phyloP scores from a whole-genome alignment of 2,888 invertebrate species.

The Dascillus cervinus region DNA sequence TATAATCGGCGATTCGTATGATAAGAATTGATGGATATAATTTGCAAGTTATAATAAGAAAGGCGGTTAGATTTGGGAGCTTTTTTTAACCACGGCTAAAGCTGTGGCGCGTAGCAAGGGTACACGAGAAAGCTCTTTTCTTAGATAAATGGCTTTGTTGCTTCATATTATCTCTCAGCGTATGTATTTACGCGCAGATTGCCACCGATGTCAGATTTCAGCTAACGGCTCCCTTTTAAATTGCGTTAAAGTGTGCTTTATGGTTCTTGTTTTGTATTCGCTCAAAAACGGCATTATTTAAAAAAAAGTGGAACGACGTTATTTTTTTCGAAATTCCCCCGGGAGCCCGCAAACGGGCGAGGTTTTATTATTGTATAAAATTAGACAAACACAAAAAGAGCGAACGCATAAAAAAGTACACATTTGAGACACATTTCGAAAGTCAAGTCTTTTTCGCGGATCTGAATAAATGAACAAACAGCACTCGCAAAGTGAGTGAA shows the following conservation, averaged over 20 bases:
- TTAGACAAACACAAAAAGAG: no score
- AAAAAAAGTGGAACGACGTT: no score
- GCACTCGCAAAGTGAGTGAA: constrained; percentile 33
- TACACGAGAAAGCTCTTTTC: constrained; percentile 32
- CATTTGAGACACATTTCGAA: background rate
- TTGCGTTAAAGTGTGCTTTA: constrained; percentile 16
- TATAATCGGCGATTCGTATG: no score
- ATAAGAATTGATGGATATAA: no score
- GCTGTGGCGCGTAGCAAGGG: constrained; percentile 16
- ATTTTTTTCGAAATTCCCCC: no score
- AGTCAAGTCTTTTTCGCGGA: constrained; percentile 7
- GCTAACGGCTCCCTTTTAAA: constrained; percentile 14
- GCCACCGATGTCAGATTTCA: constrained; percentile 17
- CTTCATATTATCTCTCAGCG: constrained; percentile 27
- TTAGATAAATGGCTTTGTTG: constrained; percentile 31
- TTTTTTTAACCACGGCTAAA: constrained; percentile 15
- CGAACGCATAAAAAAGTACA: no score
- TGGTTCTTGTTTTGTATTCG: no score
- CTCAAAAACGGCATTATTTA: no score
- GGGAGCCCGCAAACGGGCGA: no score
- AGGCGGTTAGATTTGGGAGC: constrained; percentile 3
- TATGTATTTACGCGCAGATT: constrained; percentile 24
- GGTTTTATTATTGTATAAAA: no score
- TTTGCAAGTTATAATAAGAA: background rate
- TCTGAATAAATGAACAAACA: constrained; percentile 29